Base-by-base conservation (phyloP, 2,113 vertebrate genomes). In the Leuciscus idus region DNA sequence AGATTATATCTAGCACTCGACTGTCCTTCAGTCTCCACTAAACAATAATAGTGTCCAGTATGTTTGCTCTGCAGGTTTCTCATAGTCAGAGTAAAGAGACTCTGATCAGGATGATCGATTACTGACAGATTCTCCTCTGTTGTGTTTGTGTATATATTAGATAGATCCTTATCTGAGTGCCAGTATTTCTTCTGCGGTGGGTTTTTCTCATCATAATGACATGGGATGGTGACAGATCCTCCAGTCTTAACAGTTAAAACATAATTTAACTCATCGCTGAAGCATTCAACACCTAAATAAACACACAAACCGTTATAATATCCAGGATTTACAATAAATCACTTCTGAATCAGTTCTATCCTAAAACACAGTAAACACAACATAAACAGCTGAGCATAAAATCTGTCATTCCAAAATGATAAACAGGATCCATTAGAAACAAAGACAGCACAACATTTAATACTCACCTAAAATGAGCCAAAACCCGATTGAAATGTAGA, bases 21-120 rank as follows among this genome's bases (percentile, higher is more conserved):
- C 26, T 21, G 3, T 28, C 10, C 81, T 9, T 30, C 23, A 64
- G n/a, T 84, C 30, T 73, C 28, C 21, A 78, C 15, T 57, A 0
- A 8, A 83, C 62, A 78, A 13, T 21, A 59, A 57, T 66, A 83
- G 0, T 0, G 0, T 21, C 70, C 64, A 68, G 0, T 15, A 1
- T 76, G 1, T 36, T 72, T 43, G 26, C 23, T 4, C 28, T 89
- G 61, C 52, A 87, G 73, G 33, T 78, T 66, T 26, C 64, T 86
- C 86, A 85, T 76, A 48, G 84, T 84, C 26, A 90, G 52, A 23
- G 87, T 77, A 76, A 89, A 81, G 30, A 86, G 12, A 73, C 64
- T 86, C 76, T 80, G 77, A 52, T 23, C 79, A 75, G 85, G 85
- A 57, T 75, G 10, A 75, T 82, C 85, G 43, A 73, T 83, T 6